Percentiles rank a stretch among this genome's conserved stretches.
These are phyloP conservation scores for Sisyra nigra DNA, from an alignment of 2,888 invertebrate genomes.

Conservation along the genomic window DNA sequence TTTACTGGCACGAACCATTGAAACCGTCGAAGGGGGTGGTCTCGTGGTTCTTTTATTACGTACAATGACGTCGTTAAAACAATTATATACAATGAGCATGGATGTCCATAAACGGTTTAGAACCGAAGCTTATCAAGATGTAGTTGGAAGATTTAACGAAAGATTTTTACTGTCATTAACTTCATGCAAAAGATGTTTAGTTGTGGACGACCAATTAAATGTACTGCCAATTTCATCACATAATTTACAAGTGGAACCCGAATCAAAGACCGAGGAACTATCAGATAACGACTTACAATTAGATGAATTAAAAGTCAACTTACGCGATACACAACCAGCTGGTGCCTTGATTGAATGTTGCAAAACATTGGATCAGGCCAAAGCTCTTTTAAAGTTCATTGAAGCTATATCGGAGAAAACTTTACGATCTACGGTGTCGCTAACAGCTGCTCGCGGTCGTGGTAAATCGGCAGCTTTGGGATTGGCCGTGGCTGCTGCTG, in stretches of 20 bases:
- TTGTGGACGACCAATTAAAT: conserved; percentile 87
- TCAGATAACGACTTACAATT: conserved; percentile 43
- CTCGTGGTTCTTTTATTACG: conserved; percentile 77
- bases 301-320: conserved; percentile 57
- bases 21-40: conserved; percentile 90
- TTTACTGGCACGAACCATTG: conserved; percentile 86
- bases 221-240: conserved; percentile 86
- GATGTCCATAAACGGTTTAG: conserved; percentile 93
- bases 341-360: conserved; percentile 78
- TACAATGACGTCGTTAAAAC: conserved; percentile 73
- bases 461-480: conserved; percentile 98
- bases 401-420: conserved; percentile 91
- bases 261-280: conserved; percentile 34
- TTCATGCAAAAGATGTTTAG: conserved; percentile 72
- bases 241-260: conserved; percentile 63
- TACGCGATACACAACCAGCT: conserved; percentile 83
- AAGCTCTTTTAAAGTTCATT: conserved; percentile 81
- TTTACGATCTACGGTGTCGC: conserved; percentile 72
- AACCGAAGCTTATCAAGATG: conserved; percentile 85
- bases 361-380: conserved; percentile 86
- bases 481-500: conserved; percentile 72
- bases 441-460: conserved; percentile 92
- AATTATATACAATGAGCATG: conserved; percentile 94
- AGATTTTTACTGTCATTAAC: conserved; percentile 82
- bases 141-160: conserved; percentile 92